Percentiles rank a stretch among this genome's conserved stretches.
These are phyloP conservation scores for Poliocrania exsul DNA, from an alignment of 2,797 vertebrate species.

Conservation along the genomic window DNA sequence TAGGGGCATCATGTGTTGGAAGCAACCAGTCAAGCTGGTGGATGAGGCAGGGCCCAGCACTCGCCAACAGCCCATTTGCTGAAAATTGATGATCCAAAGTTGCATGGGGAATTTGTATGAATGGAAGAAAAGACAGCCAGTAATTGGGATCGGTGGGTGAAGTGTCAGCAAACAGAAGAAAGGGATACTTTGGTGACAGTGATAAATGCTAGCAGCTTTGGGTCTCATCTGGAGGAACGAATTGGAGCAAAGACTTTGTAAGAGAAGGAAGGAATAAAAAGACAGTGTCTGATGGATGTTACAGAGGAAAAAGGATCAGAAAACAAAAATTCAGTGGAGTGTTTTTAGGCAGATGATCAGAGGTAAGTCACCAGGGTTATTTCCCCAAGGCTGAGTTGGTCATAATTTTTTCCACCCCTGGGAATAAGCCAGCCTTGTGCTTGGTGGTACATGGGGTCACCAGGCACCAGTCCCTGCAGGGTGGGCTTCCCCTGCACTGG, in stretches of 20 bases:
- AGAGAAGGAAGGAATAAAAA: constrained; percentile 22
- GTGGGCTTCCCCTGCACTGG: not conserved
- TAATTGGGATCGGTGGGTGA: constrained; percentile 68
- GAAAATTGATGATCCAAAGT: constrained; percentile 61
- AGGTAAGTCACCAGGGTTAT: not conserved
- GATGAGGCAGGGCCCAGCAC: not conserved
- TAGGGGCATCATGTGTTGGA: not conserved
- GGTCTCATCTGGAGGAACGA: constrained; percentile 45
- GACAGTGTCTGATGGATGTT: constrained; percentile 16
- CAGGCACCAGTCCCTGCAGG: not conserved
- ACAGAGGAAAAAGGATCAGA: not conserved
- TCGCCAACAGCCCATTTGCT: constrained; percentile 14
- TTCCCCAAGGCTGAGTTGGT: not conserved
- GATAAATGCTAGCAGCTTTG: constrained; percentile 60
- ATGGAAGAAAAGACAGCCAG: constrained; percentile 59
- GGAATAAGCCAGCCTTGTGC: not conserved
- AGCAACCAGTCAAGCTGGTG: not conserved
- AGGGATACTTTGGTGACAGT: constrained; percentile 64
- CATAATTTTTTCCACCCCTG: not conserved
- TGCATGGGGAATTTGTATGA: constrained; percentile 61
- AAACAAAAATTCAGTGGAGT: not conserved
- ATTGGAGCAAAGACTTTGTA: not conserved
- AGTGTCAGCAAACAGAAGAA: constrained; percentile 67
- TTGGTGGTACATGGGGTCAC: not conserved
- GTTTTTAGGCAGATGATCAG: not conserved